Percentiles rank a stretch among this genome's conserved stretches.
Conservation (phyloP, 2,113 vertebrate genomes). For the Apus apus region DNA sequence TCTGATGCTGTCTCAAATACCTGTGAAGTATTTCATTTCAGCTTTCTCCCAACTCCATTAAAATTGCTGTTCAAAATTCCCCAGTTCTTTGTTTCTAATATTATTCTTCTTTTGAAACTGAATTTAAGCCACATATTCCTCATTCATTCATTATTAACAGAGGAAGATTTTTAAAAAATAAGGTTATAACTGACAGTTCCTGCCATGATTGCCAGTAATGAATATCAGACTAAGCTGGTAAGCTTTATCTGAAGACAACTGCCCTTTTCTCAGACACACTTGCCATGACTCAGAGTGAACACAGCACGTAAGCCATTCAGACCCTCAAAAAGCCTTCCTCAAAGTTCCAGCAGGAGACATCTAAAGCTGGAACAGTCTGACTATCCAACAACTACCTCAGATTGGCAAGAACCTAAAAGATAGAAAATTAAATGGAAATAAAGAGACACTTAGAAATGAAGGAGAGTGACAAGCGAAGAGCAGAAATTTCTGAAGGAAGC, state of each 20-base stretch:
- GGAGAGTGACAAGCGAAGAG: not conserved
- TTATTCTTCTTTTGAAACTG: not conserved
- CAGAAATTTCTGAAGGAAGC: not conserved
- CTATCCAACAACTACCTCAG: not conserved
- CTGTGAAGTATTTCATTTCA: not conserved
- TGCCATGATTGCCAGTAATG: not conserved
- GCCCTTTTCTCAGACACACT: not conserved
- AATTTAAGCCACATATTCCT: not conserved
- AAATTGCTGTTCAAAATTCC: not conserved
- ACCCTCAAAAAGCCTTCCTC: not conserved
- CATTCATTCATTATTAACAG: not conserved
- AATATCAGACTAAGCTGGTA: not conserved
- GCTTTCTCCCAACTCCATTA: not conserved
- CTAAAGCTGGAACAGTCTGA: not conserved
- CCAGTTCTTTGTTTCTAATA: not conserved
- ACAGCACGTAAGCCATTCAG: not conserved
- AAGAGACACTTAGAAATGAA: not conserved
- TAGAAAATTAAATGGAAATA: not conserved
- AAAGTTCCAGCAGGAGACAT: not conserved
- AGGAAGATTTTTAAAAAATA: not conserved
- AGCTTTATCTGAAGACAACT: not conserved
- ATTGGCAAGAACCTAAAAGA: not conserved
- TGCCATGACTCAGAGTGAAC: not conserved
- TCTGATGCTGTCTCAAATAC: not conserved
- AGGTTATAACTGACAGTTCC: not conserved